phyloP scores from a whole-genome alignment of 2,888 invertebrate genomes.

The Glaucopsyche alexis region DNA sequence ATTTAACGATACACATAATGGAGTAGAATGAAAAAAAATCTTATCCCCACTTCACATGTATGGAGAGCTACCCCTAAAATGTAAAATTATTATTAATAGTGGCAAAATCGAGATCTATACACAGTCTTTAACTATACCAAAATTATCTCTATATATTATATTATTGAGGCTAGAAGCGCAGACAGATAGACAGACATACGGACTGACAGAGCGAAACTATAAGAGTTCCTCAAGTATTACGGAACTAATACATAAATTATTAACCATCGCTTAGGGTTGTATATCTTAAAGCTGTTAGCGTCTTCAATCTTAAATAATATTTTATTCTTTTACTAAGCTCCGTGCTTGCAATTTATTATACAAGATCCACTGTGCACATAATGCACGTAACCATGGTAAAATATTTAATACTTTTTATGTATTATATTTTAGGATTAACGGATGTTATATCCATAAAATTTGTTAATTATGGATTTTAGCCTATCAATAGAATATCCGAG shows the following conservation, averaged over 20 bases:
- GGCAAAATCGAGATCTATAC: too few species aligned
- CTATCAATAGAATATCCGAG: background rate
- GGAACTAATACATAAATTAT: background rate
- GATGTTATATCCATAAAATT: background rate
- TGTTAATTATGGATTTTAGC: background rate
- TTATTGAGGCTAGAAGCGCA: too few species aligned
- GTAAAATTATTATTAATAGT: too few species aligned
- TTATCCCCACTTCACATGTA: too few species aligned
- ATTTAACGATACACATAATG: too few species aligned
- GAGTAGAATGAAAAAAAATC: too few species aligned
- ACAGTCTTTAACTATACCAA: too few species aligned
- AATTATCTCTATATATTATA: too few species aligned
- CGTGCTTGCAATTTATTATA: background rate
- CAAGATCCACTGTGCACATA: background rate
- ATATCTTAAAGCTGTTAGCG: slow-evolving; percentile 17
- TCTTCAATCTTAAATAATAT: slow-evolving; percentile 5
- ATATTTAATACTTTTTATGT: background rate
- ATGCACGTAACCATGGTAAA: background rate
- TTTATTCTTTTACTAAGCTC: background rate
- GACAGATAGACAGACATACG: too few species aligned
- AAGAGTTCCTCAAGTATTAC: too few species aligned
- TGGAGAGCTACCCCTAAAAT: too few species aligned
- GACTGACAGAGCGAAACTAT: too few species aligned
- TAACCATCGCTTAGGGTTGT: background rate
- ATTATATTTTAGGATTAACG: background rate